Base-by-base conservation (phyloP, 2,888 invertebrate genomes). In the Tribolium freemani region DNA sequence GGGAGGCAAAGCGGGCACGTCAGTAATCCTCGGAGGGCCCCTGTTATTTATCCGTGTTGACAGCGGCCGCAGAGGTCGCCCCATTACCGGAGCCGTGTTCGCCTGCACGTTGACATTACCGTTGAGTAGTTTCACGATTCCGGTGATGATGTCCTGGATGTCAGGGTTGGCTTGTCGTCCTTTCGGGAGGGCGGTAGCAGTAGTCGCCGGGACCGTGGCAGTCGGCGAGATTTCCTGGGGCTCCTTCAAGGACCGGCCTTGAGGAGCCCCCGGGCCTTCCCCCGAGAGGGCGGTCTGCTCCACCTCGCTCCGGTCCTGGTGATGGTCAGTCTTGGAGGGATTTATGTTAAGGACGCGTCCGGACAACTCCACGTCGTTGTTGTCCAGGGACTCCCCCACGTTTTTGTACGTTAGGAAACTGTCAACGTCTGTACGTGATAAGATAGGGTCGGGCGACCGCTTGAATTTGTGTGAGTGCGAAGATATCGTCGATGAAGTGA, bases 141-240 rank as follows among this genome's bases (percentile, higher is more conserved):
- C 96, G 1, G 94, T 94, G 38, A 96, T 95, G 30, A 96, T 96
- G 81, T 96, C 96, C 84, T 96, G 95, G 69, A 96, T 95, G 82
- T 96, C 96, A 45, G 93, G 91, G 84, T 90, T 91, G 3, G 90
- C 89, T 79, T 91, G 91, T 71, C 91, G 87, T 11, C 88, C 84
- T 73, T 79, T 82, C 61, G 88, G 70, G 83, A 87, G 88, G 81
- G 87, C 87, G 81, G 81, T 83, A 81, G 82, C 84, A 81, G 84
- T 83, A 87, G 83, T 77, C 76, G 56, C 88, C 87, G 88, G 77
- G 71, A 74, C 78, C 80, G 83, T 84, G 77, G 84, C 86, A 84
- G 86, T 85, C 87, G 85, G 89, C 87, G 83, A 87, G 76, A 84
- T 80, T 79, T 84, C 81, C 50, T 75, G 90, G 92, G 92, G 92